These are phyloP conservation scores for Temnothorax nylanderi DNA, from an alignment of 1,140 invertebrate genomes.

Conservation along the genomic window DNA sequence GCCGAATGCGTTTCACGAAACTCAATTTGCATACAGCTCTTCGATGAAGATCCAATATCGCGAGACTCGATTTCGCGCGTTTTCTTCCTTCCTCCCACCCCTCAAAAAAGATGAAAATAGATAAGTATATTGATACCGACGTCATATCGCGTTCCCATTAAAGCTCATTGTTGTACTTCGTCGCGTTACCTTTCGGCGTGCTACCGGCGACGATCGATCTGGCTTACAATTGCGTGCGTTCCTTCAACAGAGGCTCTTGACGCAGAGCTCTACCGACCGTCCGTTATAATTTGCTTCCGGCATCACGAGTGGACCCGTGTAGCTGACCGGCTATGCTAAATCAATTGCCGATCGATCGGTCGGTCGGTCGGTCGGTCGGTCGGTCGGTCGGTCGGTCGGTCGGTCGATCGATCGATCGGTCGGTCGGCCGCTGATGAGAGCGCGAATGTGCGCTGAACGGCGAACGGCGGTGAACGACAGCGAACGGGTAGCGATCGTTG, in stretches of 20 bases:
- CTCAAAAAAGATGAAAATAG: not conserved
- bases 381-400: not conserved
- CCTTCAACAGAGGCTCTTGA: conserved; percentile 57
- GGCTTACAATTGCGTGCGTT: conserved; percentile 13
- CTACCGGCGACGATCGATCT: conserved; percentile 11
- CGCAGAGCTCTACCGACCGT: conserved; percentile 59
- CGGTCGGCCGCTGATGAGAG: conserved; percentile 17
- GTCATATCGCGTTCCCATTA: not conserved
- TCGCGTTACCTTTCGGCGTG: conserved; percentile 22
- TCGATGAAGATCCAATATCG: conserved; percentile 8
- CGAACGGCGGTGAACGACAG: not conserved
- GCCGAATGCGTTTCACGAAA: conserved; percentile 50
- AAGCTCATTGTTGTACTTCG: conserved; percentile 26
- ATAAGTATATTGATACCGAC: not conserved
- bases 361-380: conserved; percentile 13
- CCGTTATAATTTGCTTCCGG: conserved; percentile 73
- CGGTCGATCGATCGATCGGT: not conserved
- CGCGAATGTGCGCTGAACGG: not conserved
- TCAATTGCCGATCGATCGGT: conserved; percentile 5
- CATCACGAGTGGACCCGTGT: conserved; percentile 45
- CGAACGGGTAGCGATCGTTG: conserved; percentile 29
- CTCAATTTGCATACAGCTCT: conserved; percentile 32
- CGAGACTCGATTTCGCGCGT: not conserved
- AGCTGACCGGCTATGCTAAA: conserved; percentile 25
- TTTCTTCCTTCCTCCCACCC: not conserved